phyloP scores from a whole-genome alignment of 2,113 vertebrate genomes.

The Scortum barcoo region DNA sequence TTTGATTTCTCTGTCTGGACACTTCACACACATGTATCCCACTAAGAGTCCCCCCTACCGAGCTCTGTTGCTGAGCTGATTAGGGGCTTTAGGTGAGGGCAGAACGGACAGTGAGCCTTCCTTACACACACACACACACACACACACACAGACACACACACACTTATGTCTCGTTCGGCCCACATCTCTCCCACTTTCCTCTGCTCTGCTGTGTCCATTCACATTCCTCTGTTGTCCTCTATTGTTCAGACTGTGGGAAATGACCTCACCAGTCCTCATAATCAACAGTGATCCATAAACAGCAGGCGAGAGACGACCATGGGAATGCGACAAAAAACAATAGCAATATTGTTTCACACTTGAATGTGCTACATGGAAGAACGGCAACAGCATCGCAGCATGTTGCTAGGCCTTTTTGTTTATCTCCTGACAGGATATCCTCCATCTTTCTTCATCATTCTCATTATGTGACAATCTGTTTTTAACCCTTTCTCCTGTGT shows the following conservation, averaged over 20 bases:
- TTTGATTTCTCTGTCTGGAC: neutral
- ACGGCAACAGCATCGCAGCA: constrained; percentile 26
- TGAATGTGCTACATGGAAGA: constrained; percentile 46
- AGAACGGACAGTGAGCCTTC: constrained; percentile 22
- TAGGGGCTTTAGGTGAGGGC: constrained; percentile 57
- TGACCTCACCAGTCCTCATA: constrained; percentile 66
- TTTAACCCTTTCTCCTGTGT: constrained; percentile 27
- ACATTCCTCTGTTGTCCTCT: constrained; percentile 74
- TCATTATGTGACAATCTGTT: constrained; percentile 24
- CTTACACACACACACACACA: constrained; percentile 25
- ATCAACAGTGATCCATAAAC: constrained; percentile 70
- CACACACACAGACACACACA: constrained; percentile 7
- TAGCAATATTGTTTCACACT: constrained; percentile 68
- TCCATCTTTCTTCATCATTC: constrained; percentile 31
- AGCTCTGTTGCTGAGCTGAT: constrained; percentile 61
- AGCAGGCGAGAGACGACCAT: constrained; percentile 56
- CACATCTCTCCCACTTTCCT: constrained; percentile 47
- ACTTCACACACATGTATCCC: neutral
- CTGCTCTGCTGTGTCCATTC: constrained; percentile 24
- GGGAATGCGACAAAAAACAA: constrained; percentile 73
- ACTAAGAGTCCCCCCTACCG: constrained; percentile 28
- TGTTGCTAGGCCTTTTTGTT: constrained; percentile 28
- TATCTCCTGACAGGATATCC: constrained; percentile 54
- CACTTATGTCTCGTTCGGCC: constrained; percentile 1
- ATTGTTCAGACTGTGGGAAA: constrained; percentile 77